Conservation (phyloP, 2,113 vertebrate genomes). For the Laticauda colubrina region DNA sequence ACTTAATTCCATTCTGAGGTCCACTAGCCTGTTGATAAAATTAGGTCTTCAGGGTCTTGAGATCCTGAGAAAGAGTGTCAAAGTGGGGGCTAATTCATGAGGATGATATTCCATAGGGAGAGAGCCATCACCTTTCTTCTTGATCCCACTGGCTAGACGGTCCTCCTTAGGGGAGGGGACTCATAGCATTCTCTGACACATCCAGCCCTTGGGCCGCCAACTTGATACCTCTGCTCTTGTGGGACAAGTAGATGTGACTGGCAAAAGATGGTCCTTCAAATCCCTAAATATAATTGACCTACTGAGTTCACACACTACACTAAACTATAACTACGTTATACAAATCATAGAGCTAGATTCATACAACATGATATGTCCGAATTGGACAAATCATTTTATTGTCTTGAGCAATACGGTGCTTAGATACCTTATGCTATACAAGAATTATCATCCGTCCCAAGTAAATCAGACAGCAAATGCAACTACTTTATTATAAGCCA, state of each 20-base stretch:
- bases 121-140: neutral
- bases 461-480: no score
- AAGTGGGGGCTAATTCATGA: neutral
- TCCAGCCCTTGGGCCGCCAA: no score
- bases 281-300: neutral
- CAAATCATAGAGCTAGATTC: neutral
- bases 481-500: no score
- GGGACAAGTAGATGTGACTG: neutral
- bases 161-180: neutral
- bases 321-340: neutral
- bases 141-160: neutral
- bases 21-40: neutral
- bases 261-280: neutral
- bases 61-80: neutral
- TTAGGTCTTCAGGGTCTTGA: neutral
- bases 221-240: neutral
- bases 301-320: neutral
- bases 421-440: neutral
- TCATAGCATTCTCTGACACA: neutral
- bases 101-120: neutral
- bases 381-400: neutral
- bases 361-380: neutral
- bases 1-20: neutral
- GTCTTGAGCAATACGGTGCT: neutral
- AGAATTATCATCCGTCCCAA: neutral